Percentiles rank a stretch among this genome's conserved stretches.
phyloP scores from a whole-genome alignment of 2,113 vertebrate genomes.

The Eurystomus gularis region DNA sequence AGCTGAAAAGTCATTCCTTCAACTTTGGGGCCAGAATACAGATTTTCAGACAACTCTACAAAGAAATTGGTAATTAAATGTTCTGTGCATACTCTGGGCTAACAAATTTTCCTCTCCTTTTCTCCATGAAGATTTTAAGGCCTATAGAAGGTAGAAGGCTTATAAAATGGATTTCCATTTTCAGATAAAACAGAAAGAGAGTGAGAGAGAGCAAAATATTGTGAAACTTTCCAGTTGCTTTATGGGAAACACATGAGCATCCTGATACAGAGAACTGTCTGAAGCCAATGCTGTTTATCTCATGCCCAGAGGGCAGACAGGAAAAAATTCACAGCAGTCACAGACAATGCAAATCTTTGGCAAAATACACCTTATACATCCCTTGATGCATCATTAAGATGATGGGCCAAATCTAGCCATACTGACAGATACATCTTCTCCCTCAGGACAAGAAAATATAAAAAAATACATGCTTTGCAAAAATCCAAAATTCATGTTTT shows the following conservation, averaged over 20 bases:
- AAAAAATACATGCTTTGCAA: not conserved
- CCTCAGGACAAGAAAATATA: not conserved
- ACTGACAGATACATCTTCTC: not conserved
- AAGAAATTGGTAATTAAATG: not conserved
- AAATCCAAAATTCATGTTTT: not conserved
- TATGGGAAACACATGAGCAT: not conserved
- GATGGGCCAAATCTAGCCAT: not conserved
- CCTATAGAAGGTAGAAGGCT: not conserved
- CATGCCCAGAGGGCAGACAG: not conserved
- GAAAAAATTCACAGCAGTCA: not conserved
- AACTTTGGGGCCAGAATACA: not conserved
- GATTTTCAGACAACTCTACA: not conserved
- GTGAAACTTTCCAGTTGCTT: not conserved
- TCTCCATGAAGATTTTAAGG: not conserved
- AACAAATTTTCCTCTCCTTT: not conserved
- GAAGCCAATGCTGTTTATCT: not conserved
- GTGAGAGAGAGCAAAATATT: not conserved
- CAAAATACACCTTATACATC: not conserved
- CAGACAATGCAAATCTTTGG: not conserved
- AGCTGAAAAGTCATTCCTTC: not conserved
- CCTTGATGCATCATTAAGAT: constrained; percentile 44
- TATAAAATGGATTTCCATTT: not conserved
- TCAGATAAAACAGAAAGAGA: not conserved
- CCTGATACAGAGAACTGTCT: not conserved
- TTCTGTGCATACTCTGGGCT: not conserved